Evolutionary conservation across 2,888 invertebrate species (phyloP), one percentile per base, ranked within the genome.

Genomic region (Dimorphilus gyrociliatus): DNA sequence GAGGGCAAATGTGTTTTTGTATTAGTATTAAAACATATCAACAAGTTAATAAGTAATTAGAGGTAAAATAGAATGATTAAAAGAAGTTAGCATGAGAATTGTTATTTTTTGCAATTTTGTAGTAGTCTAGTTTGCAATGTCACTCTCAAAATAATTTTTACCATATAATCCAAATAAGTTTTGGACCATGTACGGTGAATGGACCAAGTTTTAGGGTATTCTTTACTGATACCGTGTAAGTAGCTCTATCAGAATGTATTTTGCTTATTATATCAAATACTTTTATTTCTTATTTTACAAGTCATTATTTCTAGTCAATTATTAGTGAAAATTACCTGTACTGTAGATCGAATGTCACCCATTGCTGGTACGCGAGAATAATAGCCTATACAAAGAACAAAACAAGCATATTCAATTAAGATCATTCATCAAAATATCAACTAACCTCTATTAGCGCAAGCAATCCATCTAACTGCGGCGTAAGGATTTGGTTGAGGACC

Each of bases 401-500:
- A 28, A 33, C 2, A 6, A 24, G 29, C 14, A 16, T 7, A 19
- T n/a, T n/a, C 6, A n/a, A 23, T 24, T n/a, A 25, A n/a, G 23
- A 8, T 23, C 2, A 29, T 26, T 12, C 3, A 3, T n/a, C 2
- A 26, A 12, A 3, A 3, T 13, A 4, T 2, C 4, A 3, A n/a
- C 3, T 2, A 26, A 63, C 65, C 68, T 54, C 61, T 56, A 33
- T 65, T 64, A 7, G 50, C 48, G 48, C 68, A 68, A 2, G 67
- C 65, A 48, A 68, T 62, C 50, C 56, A 55, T 34, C 53, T 55
- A 6, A 67, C 50, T 8, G 62, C 60, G 21, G 55, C 53, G 3
- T 61, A 51, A 5, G 66, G 64, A 27, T 60, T 60, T 2, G 67
- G 63, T 31, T 64, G 64, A 7, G 63, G 65, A 3, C 68, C 68